Evolutionary conservation across 2,113 vertebrate species (phyloP), one percentile per base, ranked within the genome.

Genomic region (Oxygymnocypris stewartii): DNA sequence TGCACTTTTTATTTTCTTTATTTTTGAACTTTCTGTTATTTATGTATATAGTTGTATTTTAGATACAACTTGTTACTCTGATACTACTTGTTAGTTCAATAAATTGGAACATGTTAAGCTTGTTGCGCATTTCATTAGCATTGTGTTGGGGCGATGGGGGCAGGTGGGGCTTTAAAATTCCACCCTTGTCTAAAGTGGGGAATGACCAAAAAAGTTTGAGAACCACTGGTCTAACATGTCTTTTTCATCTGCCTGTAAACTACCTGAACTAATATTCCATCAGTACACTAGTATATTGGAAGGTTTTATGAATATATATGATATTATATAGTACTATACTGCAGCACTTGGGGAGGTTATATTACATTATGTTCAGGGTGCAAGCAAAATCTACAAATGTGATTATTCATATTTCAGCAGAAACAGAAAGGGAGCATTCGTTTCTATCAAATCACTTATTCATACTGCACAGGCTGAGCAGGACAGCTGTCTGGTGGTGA

Each of bases 381-480:
- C n/a, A 77, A 28, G 74, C 42, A 76, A 49, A 49, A 49, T 16
- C 42, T 35, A 54, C 47, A 31, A 75, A 75, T 78, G 25, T 49
- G 2, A 51, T 49, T 74, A 49, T 77, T 78, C 76, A 78, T 57
- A 78, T 78, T 78, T 78, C 47, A 54, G 9, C 76, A 54, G 47
- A n/a, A 78, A 2, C 28, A 78, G 40, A n/a, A 16, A 20, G n/a
- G 16, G 25, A 76, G 9, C 74, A 13, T 51, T n/a, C 1, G 1
- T 76, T 76, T 79, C 28, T 31, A 35, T 79, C 18, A 40, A 37
- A 80, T 80, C 78, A 61, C 78, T 40, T 42, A 80, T 54, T 78
- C 54, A 54, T 61, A 57, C n/a, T 5, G 49, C 49, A 54, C 44
- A 54, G 76, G 47, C 28, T 18, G 76, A 78, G 49, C 5, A 35